These are phyloP conservation scores for Nothoprocta perdicaria DNA, from an alignment of 2,113 vertebrate species.

Conservation along the genomic window DNA sequence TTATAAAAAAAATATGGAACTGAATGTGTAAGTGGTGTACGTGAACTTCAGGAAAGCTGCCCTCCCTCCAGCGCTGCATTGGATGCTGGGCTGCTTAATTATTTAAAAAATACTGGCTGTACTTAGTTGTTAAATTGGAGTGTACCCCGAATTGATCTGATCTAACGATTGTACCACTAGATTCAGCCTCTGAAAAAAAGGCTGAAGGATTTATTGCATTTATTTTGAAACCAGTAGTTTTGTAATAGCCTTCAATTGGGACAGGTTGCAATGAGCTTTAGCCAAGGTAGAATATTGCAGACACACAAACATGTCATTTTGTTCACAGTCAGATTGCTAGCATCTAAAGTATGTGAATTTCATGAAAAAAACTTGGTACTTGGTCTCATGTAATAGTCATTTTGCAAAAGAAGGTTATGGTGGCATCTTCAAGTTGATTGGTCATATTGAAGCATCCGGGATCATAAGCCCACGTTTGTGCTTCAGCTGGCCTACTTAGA, in stretches of 20 bases:
- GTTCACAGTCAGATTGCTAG: not conserved
- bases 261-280: not conserved
- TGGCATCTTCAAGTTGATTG: not conserved
- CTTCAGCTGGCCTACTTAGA: constrained; percentile 37
- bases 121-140: not conserved
- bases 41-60: not conserved
- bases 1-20: not conserved
- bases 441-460: not conserved
- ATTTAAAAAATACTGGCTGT: not conserved
- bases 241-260: not conserved
- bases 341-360: not conserved
- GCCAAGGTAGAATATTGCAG: not conserved
- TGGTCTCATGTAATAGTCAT: not conserved
- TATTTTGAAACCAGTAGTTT: not conserved
- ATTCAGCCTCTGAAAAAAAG: not conserved
- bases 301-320: fast-evolving
- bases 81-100: not conserved
- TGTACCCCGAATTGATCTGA: not conserved
- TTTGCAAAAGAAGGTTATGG: not conserved
- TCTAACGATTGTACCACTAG: not conserved
- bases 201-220: not conserved
- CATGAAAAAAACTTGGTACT: not conserved
- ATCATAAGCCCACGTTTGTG: not conserved
- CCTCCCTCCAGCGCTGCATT: not conserved
- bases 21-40: not conserved